Conservation (phyloP, 2,113 vertebrate species). For the Bufo bufo region DNA sequence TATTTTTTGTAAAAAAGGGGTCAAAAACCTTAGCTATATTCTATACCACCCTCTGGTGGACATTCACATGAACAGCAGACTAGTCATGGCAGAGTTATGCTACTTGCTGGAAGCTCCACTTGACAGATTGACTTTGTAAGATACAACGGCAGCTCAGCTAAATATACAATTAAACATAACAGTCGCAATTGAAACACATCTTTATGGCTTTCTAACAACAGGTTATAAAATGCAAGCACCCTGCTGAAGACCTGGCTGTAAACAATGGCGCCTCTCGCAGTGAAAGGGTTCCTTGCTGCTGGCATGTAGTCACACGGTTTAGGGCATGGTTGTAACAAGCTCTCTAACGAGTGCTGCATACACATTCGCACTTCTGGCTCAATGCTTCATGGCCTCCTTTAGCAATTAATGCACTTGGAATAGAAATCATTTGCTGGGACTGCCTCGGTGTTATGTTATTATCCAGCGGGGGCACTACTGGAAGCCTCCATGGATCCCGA, state of each 20-base stretch:
- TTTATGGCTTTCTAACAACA: conserved; percentile 7
- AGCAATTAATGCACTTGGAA: conserved; percentile 31
- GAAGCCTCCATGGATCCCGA: not conserved
- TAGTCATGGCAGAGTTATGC: not conserved
- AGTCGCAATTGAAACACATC: not conserved
- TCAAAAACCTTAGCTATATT: too few relatives aligned
- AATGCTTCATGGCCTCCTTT: not conserved
- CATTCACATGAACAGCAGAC: not conserved
- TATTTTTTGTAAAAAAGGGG: too few relatives aligned
- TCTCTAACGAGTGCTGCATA: not conserved
- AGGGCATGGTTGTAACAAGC: not conserved
- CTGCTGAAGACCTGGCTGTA: not conserved
- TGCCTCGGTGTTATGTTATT: not conserved
- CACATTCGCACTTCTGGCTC: not conserved
- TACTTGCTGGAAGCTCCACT: not conserved
- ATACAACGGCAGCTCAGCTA: not conserved
- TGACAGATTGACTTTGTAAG: conserved; percentile 20
- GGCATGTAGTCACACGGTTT: not conserved
- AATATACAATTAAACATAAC: conserved; percentile 35
- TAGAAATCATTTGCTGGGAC: not conserved
- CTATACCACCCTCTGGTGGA: conserved; percentile 5
- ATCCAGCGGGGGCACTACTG: not conserved
- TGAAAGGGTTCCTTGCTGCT: not conserved
- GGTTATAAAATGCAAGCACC: not conserved
- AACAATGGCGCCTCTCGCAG: not conserved